Evolutionary conservation across 2,888 invertebrate species (phyloP), one percentile per base, ranked within the genome.

Genomic region (Chrysolina oricalcia): DNA sequence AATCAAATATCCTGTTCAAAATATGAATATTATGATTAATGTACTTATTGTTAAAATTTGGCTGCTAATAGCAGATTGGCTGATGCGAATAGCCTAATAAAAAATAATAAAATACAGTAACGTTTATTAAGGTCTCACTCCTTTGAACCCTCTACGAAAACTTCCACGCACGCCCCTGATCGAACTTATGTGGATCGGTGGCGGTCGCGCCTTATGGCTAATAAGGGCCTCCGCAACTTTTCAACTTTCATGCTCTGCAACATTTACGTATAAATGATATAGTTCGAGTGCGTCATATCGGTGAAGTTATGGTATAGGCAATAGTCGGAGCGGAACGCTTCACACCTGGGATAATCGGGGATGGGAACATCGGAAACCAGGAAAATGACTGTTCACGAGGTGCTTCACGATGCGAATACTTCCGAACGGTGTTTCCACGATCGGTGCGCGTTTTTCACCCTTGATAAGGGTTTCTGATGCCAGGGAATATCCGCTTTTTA

Each of bases 241-340:
- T 72, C 75, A 64, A 76, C 53, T 78, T 75, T 77, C 76, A 74
- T 74, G 78, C 72, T 69, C 46, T 41, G 67, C 17, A 67, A 64
- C 74, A 72, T 75, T 70, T 68, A 65, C 70, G 75, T 72, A 72
- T 64, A 74, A 72, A 74, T 77, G 76, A 77, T 77, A 66, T 67
- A 74, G 66, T 74, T 67, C 74, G 43, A 67, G 63, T 67, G 70
- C 48, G 35, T 71, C 66, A 62, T 74, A 50, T 70, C 43, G 66
- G 41, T 5, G 35, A 40, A 74, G 17, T 74, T 74, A 63, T 23
- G 67, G 62, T 63, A 66, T 70, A 2, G 43, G 41, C 53, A 17
- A 53, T 68, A 40, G 53, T 35, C 15, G 53, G 13, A 53, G 35
- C 53, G 68, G 9, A 53, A 68, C 19, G 41, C 35, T 53, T 53